These are phyloP conservation scores for Plebejus melissa DNA, from an alignment of 2,888 invertebrate genomes.

Conservation along the genomic window DNA sequence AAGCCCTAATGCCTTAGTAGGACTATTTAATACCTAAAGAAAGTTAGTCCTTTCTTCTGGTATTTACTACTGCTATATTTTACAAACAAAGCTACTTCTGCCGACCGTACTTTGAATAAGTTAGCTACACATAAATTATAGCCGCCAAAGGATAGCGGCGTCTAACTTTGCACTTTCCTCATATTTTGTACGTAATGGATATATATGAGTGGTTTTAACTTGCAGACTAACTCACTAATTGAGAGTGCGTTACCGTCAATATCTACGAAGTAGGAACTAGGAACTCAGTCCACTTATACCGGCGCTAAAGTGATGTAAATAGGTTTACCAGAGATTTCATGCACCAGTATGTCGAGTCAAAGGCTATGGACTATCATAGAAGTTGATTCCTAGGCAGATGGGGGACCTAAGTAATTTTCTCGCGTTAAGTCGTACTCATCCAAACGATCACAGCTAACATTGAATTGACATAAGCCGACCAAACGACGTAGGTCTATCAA, in stretches of 20 bases:
- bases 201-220: conserved; percentile 70
- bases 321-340: background rate
- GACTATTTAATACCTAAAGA: too few relatives aligned
- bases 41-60: too few relatives aligned
- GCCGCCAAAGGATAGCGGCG: conserved; percentile 72
- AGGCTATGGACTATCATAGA: too few relatives aligned
- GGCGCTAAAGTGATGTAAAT: background rate
- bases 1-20: too few relatives aligned
- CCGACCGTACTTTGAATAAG: conserved; percentile 58
- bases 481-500: too few relatives aligned
- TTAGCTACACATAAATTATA: conserved; percentile 71
- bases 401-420: too few relatives aligned
- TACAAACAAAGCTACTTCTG: conserved; percentile 37
- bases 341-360: too few relatives aligned
- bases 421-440: too few relatives aligned
- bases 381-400: too few relatives aligned
- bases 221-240: conserved; percentile 62
- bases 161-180: conserved; percentile 76
- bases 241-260: conserved; percentile 64
- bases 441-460: too few relatives aligned
- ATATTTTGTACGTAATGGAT: conserved; percentile 75
- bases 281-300: conserved; percentile 12
- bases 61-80: too few relatives aligned
- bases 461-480: too few relatives aligned
- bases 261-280: conserved; percentile 19